These are phyloP conservation scores for Lanius ludovicianus DNA, from an alignment of 2,113 vertebrate genomes.

Conservation along the genomic window DNA sequence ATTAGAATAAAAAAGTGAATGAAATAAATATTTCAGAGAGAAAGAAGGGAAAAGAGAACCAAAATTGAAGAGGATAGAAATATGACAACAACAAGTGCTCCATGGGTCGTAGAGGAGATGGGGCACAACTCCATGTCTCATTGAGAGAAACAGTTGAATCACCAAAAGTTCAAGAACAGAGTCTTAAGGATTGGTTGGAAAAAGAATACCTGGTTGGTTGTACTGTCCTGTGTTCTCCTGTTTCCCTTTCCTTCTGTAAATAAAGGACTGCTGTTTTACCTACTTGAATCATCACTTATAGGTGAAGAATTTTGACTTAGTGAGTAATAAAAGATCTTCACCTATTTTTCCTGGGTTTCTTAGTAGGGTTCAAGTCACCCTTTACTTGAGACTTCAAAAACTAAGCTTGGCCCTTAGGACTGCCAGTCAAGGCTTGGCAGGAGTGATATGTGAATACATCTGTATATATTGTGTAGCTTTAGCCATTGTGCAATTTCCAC, in stretches of 20 bases:
- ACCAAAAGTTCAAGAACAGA: neutral
- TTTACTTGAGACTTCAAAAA: neutral
- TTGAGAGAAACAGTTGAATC: neutral
- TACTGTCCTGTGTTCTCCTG: neutral
- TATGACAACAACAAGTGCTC: neutral
- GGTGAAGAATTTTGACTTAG: neutral
- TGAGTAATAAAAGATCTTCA: neutral
- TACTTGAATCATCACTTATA: neutral
- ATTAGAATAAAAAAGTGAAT: neutral
- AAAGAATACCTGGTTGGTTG: neutral
- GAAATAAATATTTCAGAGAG: neutral
- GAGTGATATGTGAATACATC: neutral
- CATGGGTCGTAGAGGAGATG: fast-evolving
- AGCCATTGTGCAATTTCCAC: neutral
- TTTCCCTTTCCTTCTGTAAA: neutral
- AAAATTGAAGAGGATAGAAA: neutral
- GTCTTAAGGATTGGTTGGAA: neutral
- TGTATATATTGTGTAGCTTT: neutral
- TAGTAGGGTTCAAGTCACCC: neutral
- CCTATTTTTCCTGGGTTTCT: neutral
- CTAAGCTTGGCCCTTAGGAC: neutral
- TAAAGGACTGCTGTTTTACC: neutral
- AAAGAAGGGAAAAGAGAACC: neutral
- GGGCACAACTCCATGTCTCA: neutral
- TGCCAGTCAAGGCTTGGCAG: neutral